A percentile compares a stretch with the other conserved stretches of the same genome.
Evolutionary conservation across 2,113 vertebrate species (phyloP).

Genomic region (Catharus fuscescens): DNA sequence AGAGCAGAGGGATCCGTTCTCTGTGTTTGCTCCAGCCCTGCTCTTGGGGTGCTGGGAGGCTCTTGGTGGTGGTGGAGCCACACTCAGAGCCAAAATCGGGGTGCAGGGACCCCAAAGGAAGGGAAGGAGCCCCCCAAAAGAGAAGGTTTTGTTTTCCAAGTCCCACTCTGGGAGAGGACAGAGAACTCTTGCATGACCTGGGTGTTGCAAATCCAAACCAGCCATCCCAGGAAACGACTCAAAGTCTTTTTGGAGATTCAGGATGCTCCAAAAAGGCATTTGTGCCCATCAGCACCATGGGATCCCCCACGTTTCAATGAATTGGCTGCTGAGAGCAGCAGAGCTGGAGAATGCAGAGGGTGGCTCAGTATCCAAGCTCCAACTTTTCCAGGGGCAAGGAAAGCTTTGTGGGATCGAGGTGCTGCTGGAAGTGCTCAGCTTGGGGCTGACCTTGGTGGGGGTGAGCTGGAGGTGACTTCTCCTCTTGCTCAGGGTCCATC

Average conservation of each 20-base stretch:
- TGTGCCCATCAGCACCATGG: rapidly evolving
- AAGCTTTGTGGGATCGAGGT: rapidly evolving
- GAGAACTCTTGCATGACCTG: rapidly evolving
- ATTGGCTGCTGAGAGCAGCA: rapidly evolving
- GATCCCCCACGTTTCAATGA: rapidly evolving
- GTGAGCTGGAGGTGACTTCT: not conserved
- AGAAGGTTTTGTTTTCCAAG: not conserved
- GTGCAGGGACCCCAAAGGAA: rapidly evolving
- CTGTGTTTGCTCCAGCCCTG: rapidly evolving
- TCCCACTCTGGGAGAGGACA: rapidly evolving
- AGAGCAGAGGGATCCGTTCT: slow-evolving; percentile 13
- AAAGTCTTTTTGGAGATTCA: not conserved
- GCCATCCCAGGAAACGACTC: not conserved
- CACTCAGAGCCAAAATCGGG: rapidly evolving
- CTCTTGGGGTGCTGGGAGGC: not conserved
- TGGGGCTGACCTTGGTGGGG: rapidly evolving
- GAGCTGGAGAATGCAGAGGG: not conserved
- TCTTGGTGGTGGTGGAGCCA: rapidly evolving
- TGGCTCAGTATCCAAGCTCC: not conserved
- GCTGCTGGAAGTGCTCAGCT: not conserved
- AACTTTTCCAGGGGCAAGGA: not conserved
- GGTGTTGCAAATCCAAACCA: not conserved
- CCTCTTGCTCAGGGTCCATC: not conserved
- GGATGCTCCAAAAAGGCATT: not conserved
- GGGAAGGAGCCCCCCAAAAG: not conserved